Evolutionary conservation across 2,888 invertebrate genomes (phyloP), one percentile per base, ranked within the genome.

Genomic region (Chouioia cunea): DNA sequence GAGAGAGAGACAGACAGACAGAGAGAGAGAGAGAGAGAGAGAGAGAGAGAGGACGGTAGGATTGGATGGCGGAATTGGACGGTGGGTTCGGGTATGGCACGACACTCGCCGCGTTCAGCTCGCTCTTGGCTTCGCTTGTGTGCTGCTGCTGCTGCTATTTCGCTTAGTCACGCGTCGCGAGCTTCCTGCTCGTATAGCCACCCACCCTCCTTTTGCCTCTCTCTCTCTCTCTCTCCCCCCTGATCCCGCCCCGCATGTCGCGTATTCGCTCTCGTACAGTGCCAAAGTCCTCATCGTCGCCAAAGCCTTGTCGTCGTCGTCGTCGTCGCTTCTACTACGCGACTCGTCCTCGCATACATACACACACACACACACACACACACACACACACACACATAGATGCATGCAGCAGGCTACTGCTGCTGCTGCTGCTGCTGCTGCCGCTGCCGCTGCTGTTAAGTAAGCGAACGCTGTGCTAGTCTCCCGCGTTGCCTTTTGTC

Each of bases 101-200:
- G 36, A 36, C 36, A 36, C 36, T 36, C 36, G n/a, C n/a, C n/a
- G n/a, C n/a, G n/a, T n/a, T n/a, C n/a, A n/a, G n/a, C n/a, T n/a
- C n/a, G 36, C 36, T 36, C 36, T 36, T 36, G 36, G 36, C 36
- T 36, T n/a, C n/a, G n/a, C n/a, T n/a, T n/a, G n/a, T n/a, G n/a
- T n/a, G n/a, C n/a, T n/a, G 15, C 52, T 6, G 73, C 76, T 74
- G 76, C 77, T 78, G 80, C 79, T 78, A 77, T 79, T 80, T 78
- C 81, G 79, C 81, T 83, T 84, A 85, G 85, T 84, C 85, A 85
- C 84, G 85, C 83, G 83, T 81, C 83, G 83, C 84, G 84, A 81
- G 83, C 85, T 85, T 84, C 85, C 85, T 84, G 83, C 84, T 82
- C 81, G 78, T 65, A 36, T 36, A 36, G 4, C 36, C 36, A 2